Evolutionary conservation across 2,797 vertebrate genomes (phyloP), one percentile per base, ranked within the genome.

Genomic region (Psittacula echo): DNA sequence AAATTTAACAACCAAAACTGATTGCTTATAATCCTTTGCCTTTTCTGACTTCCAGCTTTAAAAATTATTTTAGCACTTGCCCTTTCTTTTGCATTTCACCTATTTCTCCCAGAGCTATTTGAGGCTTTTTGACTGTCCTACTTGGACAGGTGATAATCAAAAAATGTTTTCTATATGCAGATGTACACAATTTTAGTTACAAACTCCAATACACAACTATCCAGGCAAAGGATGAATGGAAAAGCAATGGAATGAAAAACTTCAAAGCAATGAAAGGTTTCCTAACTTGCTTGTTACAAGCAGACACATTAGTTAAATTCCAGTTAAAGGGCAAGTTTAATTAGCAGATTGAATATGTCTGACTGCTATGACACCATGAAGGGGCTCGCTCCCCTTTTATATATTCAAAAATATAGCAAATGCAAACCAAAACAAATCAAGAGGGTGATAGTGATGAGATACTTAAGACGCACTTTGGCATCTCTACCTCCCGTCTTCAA

Each of bases 261-360:
- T 34, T 58, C 54, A 58, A 34, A 58, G 21, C n/a, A 34, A 58
- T 58, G 13, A 34, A 58, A 58, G 11, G n/a, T 24, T 58, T 58
- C 48, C 48, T 64, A 53, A 61, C 61, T 77, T 68, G 9, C 32
- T 30, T 76, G 29, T 80, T 70, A 62, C 2, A 3, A 75, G n/a
- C 22, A 84, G 56, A 58, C 1, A 0, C 23, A 19, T 39, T 45
- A 84, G 39, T 60, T 84, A 82, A 66, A 81, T 84, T 84, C 34
- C 39, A 65, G 27, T 76, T 88, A 74, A 86, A 82, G 16, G 30
- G 44, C 68, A 42, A 44, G 30, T 53, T 89, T 92, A 94, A 83
- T 89, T 70, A 80, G 26, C 8, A 13, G 18, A 61, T 47, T 87
- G 34, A n/a, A 44, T 30, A 41, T 6, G 6, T 60, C 48, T 54